Conservation (phyloP, 2,797 vertebrate species). For the Adelosebastes latens region DNA sequence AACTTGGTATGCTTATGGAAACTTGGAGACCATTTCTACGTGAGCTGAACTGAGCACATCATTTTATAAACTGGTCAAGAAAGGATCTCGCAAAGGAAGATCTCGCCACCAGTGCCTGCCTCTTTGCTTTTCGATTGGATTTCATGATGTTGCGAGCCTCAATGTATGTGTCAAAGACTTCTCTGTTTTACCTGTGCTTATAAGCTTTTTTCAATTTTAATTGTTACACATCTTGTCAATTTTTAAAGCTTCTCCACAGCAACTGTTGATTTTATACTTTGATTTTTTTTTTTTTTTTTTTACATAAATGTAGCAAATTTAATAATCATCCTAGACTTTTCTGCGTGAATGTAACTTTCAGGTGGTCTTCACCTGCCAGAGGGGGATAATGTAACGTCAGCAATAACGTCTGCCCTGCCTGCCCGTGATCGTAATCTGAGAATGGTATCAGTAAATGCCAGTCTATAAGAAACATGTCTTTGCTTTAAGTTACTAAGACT, state of each 20-base stretch:
- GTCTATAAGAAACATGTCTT: constrained; percentile 48
- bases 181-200: constrained; percentile 52
- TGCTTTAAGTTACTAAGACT: constrained; percentile 65
- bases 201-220: constrained; percentile 65
- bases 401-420: constrained; percentile 42
- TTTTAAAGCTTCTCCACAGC: constrained; percentile 55
- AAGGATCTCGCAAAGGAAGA: constrained; percentile 49
- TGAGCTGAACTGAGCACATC: constrained; percentile 63
- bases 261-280: constrained; percentile 62
- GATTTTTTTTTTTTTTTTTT: constrained; percentile 31
- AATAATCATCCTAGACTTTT: constrained; percentile 61
- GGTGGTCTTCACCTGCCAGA: constrained; percentile 43
- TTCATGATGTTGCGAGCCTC: constrained; percentile 39
- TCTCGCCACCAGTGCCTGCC: constrained; percentile 71
- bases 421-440: constrained; percentile 33
- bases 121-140: constrained; percentile 45
- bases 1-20: constrained; percentile 82
- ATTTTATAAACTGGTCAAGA: constrained; percentile 42
- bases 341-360: constrained; percentile 74
- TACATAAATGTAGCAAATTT: constrained; percentile 76
- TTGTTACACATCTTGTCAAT: constrained; percentile 54
- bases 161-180: constrained; percentile 56
- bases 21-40: constrained; percentile 71
- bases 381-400: constrained; percentile 36
- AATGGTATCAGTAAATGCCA: constrained; percentile 21